A percentile compares a stretch with the other conserved stretches of the same genome.
Evolutionary conservation across 2,797 vertebrate species (phyloP).

Genomic region (Squalus acanthias): DNA sequence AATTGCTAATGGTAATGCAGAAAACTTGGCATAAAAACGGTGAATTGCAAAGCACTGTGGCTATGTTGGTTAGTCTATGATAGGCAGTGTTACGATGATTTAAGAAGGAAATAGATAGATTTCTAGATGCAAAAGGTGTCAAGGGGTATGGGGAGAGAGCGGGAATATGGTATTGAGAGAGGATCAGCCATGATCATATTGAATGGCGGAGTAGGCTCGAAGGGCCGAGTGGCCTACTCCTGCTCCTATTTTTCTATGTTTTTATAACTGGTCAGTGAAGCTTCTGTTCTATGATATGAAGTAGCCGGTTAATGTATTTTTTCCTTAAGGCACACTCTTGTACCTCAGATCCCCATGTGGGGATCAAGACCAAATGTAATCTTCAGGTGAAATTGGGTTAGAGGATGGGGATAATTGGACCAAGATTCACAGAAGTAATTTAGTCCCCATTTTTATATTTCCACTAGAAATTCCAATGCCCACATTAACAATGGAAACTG

Average conservation of each 20-base stretch:
- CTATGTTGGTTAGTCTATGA: not conserved
- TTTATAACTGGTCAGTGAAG: not conserved
- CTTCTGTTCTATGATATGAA: not conserved
- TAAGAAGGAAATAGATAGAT: no score
- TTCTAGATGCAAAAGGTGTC: no score
- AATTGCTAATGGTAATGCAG: not conserved
- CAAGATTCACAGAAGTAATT: not conserved
- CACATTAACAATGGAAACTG: not conserved
- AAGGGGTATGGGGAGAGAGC: no score
- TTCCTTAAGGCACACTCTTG: not conserved
- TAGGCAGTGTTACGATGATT: no score
- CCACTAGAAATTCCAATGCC: not conserved
- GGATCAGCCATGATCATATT: no score
- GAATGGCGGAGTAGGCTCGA: no score
- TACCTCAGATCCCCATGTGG: not conserved
- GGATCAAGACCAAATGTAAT: not conserved
- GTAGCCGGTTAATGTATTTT: not conserved
- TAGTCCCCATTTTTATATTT: not conserved
- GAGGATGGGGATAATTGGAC: not conserved
- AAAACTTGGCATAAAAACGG: not conserved
- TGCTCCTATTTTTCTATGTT: no score
- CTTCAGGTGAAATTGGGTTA: not conserved
- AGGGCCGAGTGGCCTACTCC: no score
- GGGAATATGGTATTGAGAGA: no score
- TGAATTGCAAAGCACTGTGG: not conserved